These are phyloP conservation scores for Drosophila teissieri DNA, from an alignment of 1,140 invertebrate species.

Conservation along the genomic window DNA sequence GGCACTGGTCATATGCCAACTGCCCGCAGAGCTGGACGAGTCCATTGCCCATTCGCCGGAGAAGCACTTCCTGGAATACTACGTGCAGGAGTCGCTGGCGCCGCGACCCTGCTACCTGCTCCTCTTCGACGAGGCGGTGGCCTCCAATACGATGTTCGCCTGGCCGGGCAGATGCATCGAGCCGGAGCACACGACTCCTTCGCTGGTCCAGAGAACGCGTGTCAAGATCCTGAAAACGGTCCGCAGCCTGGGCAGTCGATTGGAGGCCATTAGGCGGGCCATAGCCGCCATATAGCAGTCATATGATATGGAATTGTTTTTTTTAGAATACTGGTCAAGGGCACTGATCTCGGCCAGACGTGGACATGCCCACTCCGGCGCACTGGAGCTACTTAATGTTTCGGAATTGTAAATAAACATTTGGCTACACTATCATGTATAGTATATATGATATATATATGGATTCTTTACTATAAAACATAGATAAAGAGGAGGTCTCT, in stretches of 20 bases:
- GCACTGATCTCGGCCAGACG: not conserved
- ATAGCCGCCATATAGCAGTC: not conserved
- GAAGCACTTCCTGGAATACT: slow-evolving; percentile 18
- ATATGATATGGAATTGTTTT: not conserved
- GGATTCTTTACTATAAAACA: too few species aligned
- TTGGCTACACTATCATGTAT: not conserved
- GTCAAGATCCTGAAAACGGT: not conserved
- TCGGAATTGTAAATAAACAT: slow-evolving; percentile 2
- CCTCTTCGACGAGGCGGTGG: slow-evolving; percentile 10
- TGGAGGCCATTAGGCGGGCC: slow-evolving; percentile 1
- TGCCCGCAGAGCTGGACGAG: slow-evolving; percentile 8
- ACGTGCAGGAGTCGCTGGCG: slow-evolving; percentile 3
- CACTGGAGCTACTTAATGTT: not conserved
- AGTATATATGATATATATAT: not conserved
- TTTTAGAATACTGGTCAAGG: not conserved
- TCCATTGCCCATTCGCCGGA: slow-evolving; percentile 3
- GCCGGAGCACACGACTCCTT: not conserved
- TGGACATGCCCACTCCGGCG: not conserved
- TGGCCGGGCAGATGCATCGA: slow-evolving; percentile 15
- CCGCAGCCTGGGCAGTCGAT: not conserved
- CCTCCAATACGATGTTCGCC: not conserved
- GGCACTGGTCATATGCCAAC: slow-evolving; percentile 39
- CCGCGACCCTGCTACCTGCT: slow-evolving; percentile 16
- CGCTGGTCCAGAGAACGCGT: slow-evolving; percentile 3
- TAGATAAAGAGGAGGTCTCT: too few species aligned